Evolutionary conservation across 2,888 invertebrate genomes (phyloP).

Genomic region (Sinohyriopsis cumingii): DNA sequence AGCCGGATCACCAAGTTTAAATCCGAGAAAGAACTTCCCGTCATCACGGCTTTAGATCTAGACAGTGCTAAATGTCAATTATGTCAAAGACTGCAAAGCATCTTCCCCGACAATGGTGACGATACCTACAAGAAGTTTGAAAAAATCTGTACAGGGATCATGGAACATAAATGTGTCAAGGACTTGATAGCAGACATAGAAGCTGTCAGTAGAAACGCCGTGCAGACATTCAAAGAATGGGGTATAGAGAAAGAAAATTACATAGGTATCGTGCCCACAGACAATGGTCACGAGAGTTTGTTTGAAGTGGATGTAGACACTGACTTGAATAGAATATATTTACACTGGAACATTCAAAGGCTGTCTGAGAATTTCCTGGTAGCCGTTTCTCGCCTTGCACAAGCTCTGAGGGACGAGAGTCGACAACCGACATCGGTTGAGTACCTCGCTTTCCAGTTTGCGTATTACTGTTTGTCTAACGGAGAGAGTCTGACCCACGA

Average conservation of each 20-base stretch:
- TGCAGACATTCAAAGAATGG: conserved; percentile 22
- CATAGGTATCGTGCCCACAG: conserved; percentile 34
- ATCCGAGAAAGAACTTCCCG: conserved; percentile 33
- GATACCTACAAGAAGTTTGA: conserved; percentile 14
- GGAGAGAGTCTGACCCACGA: conserved; percentile 24
- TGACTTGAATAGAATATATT: conserved; percentile 20
- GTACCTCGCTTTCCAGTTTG: conserved; percentile 38
- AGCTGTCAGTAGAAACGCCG: conserved; percentile 1
- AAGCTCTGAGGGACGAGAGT: conserved; percentile 24
- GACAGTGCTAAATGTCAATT: conserved; percentile 3
- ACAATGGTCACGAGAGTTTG: conserved; percentile 6
- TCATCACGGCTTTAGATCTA: conserved; percentile 17
- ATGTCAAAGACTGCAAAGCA: conserved; percentile 21
- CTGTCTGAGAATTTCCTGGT: conserved; percentile 24
- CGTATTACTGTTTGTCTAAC: conserved; percentile 24
- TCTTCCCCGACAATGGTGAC: conserved; percentile 22
- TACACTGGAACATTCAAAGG: conserved; percentile 35
- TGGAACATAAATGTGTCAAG: conserved; percentile 21
- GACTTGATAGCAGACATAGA: conserved; percentile 11
- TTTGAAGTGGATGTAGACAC: conserved; percentile 24
- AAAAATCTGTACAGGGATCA: conserved; percentile 17
- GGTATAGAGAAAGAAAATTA: conserved; percentile 28
- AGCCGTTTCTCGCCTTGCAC: conserved; percentile 30
- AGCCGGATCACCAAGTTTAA: conserved; percentile 19
- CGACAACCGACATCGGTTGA: conserved; percentile 42